A percentile compares a stretch with the other conserved stretches of the same genome.
Conservation (phyloP, 2,888 invertebrate species). For the Steinernema hermaphroditum region DNA sequence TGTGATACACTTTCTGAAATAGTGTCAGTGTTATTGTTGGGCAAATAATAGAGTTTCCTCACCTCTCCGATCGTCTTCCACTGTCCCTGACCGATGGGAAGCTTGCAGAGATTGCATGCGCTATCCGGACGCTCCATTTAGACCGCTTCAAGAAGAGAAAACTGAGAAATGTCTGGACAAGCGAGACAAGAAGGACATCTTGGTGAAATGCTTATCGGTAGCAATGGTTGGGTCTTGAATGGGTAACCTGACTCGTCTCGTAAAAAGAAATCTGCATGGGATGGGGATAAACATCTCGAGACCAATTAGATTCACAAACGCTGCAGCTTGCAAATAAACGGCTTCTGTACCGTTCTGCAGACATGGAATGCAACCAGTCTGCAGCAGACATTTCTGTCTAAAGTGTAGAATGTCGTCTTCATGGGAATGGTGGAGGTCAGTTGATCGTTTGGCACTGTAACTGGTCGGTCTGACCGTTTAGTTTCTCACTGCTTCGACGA, state of each 20-base stretch:
- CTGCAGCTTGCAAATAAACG: too few species aligned
- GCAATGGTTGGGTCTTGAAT: too few species aligned
- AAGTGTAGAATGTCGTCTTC: not conserved
- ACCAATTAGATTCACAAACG: too few species aligned
- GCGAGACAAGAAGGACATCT: too few species aligned
- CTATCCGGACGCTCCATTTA: not conserved
- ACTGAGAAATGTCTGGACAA: too few species aligned
- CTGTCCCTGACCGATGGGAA: not conserved
- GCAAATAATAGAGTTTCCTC: not conserved
- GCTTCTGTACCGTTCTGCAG: too few species aligned
- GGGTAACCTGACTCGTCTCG: too few species aligned
- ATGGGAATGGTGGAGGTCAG: not conserved
- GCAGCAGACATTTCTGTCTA: not conserved
- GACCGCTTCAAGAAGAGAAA: not conserved
- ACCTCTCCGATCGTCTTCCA: slow-evolving; percentile 2
- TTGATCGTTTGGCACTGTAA: not conserved
- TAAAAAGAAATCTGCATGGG: too few species aligned
- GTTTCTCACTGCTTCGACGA: too few species aligned
- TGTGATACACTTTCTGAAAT: not conserved
- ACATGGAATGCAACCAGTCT: too few species aligned
- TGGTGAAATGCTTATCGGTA: too few species aligned
- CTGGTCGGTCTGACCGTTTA: not conserved
- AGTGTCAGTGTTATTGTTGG: not conserved
- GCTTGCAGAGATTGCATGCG: not conserved
- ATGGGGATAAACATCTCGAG: too few species aligned